Base-by-base conservation (phyloP, 2,888 invertebrate genomes). In the Candidula unifasciata region DNA sequence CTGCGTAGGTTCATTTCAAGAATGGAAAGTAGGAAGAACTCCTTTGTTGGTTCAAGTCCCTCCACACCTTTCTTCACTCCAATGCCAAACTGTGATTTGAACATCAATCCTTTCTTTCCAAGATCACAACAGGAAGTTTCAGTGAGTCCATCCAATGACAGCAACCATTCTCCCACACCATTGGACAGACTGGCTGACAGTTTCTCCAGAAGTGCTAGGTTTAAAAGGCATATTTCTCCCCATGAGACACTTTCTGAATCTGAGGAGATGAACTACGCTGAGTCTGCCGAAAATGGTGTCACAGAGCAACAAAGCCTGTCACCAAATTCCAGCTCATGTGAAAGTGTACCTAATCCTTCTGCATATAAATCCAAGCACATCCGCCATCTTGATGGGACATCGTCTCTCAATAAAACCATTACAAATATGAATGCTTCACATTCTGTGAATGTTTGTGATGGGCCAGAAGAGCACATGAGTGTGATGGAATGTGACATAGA, bases 11-110 rank as follows among this genome's bases (percentile, higher is more conserved):
- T 84, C 60, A 78, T 85, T 37, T 69, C 24, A 18, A 73, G 64
- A 60, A 85, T 85, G 78, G 85, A 85, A 66, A 85, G 87, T 64
- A 88, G 88, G 57, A 83, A 88, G 30, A 90, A 89, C 0, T 87
- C 89, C 73, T 83, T 84, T 44, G 82, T 89, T 5, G 89, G 66
- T 37, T 71, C 30, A 44, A 84, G 74, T 30, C 85, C 85, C 2
- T 66, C 79, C 3, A 71, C 86, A 3, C 84, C 85, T 5, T 85
- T 81, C 80, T 74, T 73, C 85, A 80, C 87, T 2, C 82, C 84
- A 27, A 30, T 44, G 37, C 77, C 71, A n/a, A 64, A 44, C 33
- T n/a, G 1, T 44, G 44, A 35, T 6, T n/a, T 24, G 33, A 80
- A 33, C 60, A 64, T 30, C 52, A 82, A 69, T 44, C 83, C 57